phyloP scores from a whole-genome alignment of 2,113 vertebrate genomes.

The Megaceryle maxima region DNA sequence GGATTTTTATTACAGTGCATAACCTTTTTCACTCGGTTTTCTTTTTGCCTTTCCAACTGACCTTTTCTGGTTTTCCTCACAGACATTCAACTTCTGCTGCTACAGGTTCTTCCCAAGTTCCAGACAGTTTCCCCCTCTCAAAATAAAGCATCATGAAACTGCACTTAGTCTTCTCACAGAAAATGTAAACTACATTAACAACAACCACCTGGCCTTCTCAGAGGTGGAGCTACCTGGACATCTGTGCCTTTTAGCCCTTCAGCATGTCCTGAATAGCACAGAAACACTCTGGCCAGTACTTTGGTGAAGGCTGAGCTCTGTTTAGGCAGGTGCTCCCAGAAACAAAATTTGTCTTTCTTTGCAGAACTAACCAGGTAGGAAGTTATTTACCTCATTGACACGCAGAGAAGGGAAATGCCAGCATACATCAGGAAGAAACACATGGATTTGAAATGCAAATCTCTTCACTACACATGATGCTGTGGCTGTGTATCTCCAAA shows the following conservation, averaged over 20 bases:
- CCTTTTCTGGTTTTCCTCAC: neutral
- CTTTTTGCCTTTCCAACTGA: neutral
- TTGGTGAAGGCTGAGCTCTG: fast-evolving
- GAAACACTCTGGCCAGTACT: neutral
- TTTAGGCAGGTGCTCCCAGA: neutral
- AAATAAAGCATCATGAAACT: neutral
- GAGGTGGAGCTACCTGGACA: neutral
- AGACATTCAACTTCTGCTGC: neutral
- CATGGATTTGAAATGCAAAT: neutral
- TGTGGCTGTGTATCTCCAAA: neutral
- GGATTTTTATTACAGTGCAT: neutral
- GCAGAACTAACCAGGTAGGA: neutral
- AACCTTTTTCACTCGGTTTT: neutral
- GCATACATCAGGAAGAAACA: neutral
- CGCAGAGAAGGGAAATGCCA: neutral
- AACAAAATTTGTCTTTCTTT: fast-evolving
- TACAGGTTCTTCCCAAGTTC: neutral
- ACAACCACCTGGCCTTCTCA: neutral
- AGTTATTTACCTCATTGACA: neutral
- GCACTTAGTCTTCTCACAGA: neutral
- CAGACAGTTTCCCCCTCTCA: neutral
- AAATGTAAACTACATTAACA: neutral
- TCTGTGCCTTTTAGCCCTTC: neutral
- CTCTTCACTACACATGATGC: neutral
- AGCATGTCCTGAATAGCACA: neutral